Evolutionary conservation across 2,113 vertebrate species (phyloP).

Genomic region (Epinephelus fuscoguttatus): DNA sequence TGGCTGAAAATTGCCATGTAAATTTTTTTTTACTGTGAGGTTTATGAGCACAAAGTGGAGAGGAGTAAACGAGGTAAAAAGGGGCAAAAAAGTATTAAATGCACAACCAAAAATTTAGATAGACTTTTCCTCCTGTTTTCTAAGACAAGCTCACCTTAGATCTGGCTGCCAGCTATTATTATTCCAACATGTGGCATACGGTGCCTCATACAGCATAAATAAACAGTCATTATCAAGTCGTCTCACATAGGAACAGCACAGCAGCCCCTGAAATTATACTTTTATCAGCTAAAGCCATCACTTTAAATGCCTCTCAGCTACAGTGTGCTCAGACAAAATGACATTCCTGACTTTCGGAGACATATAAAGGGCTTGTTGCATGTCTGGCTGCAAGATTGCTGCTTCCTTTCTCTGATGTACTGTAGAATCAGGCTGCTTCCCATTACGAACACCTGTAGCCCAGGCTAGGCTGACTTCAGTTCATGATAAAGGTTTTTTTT

Average conservation of each 20-base stretch:
- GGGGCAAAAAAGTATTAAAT: neutral
- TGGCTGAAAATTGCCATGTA: neutral
- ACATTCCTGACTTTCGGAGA: constrained; percentile 88
- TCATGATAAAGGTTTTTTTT: neutral
- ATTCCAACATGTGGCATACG: neutral
- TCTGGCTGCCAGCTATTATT: constrained; percentile 7
- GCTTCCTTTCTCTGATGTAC: constrained; percentile 48
- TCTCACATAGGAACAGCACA: neutral
- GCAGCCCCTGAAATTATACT: constrained; percentile 33
- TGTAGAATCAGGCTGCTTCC: constrained; percentile 80
- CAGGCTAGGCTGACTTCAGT: constrained; percentile 59
- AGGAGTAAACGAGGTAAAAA: neutral
- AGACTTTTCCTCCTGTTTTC: neutral
- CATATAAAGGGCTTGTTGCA: constrained; percentile 76
- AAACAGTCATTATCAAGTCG: constrained; percentile 22
- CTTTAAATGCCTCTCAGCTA: constrained; percentile 74
- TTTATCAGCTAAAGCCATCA: constrained; percentile 63
- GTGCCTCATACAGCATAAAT: neutral
- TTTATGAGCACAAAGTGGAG: constrained; percentile 6
- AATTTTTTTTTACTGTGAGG: neutral
- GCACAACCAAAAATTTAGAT: neutral
- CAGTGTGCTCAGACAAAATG: constrained; percentile 84
- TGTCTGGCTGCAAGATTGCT: constrained; percentile 84
- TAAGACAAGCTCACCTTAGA: neutral
- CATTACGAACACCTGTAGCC: constrained; percentile 82